These are phyloP conservation scores for Scelioninae gen. 2 DNA, from an alignment of 2,888 invertebrate genomes.

Conservation along the genomic window DNA sequence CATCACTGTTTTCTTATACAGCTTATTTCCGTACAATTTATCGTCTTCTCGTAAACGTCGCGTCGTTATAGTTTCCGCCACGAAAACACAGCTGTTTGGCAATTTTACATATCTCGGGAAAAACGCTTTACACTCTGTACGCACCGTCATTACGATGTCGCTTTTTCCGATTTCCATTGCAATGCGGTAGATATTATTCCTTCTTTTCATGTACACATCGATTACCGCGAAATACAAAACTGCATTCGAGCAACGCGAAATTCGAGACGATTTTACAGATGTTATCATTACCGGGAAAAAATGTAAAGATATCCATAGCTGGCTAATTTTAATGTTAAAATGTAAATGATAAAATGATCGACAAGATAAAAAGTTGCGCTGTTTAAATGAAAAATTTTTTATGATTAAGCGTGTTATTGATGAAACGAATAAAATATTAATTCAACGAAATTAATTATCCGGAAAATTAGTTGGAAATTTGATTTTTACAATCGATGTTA, in stretches of 20 bases:
- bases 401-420: no score
- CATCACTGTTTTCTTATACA: slow-evolving; percentile 23
- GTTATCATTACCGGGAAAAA: no score
- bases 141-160: slow-evolving; percentile 16
- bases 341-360: no score
- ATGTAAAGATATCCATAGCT: no score
- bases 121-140: slow-evolving; percentile 19
- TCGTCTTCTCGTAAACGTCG: slow-evolving; percentile 44
- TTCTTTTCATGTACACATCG: slow-evolving; percentile 4
- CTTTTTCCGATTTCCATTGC: slow-evolving; percentile 36
- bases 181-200: neutral
- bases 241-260: neutral
- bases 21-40: slow-evolving; percentile 28
- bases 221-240: slow-evolving; percentile 1
- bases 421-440: no score
- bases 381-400: no score
- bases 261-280: no score
- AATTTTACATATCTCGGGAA: slow-evolving; percentile 35
- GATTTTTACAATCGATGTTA: neutral
- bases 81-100: slow-evolving; percentile 35
- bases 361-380: no score
- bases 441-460: no score
- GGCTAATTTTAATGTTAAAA: no score
- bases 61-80: slow-evolving; percentile 43
- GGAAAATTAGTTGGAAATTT: no score